These are phyloP conservation scores for Mus caroli DNA, from an alignment of 2,797 vertebrate species.

Conservation along the genomic window DNA sequence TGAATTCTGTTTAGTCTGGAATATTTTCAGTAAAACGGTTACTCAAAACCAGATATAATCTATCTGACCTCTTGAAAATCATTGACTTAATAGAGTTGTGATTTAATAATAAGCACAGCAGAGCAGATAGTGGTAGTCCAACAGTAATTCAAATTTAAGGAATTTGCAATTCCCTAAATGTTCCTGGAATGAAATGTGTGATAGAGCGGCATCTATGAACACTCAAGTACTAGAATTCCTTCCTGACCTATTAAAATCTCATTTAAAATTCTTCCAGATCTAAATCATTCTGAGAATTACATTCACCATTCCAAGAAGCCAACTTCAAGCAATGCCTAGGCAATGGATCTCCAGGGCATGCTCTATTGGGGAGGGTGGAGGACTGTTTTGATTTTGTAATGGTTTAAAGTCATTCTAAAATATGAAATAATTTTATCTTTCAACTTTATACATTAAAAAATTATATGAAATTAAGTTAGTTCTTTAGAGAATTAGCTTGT, in stretches of 20 bases:
- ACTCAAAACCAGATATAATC: not conserved
- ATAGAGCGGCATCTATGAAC: slow-evolving; percentile 29
- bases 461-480: slow-evolving; percentile 73
- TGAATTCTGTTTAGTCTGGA: not conserved
- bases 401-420: slow-evolving; percentile 76
- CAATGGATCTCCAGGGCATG: slow-evolving; percentile 30
- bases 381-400: slow-evolving; percentile 76
- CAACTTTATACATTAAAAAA: slow-evolving; percentile 79
- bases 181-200: not conserved
- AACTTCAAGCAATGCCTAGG: slow-evolving; percentile 49
- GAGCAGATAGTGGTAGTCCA: slow-evolving; percentile 4
- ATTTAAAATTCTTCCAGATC: slow-evolving; percentile 70
- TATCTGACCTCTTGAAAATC: slow-evolving; percentile 33
- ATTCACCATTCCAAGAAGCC: slow-evolving; percentile 40
- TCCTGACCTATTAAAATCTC: slow-evolving; percentile 67
- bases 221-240: slow-evolving; percentile 53
- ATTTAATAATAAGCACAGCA: slow-evolving; percentile 10
- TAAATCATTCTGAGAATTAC: slow-evolving; percentile 68
- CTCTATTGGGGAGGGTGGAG: not conserved
- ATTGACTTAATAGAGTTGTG: slow-evolving; percentile 27
- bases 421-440: slow-evolving; percentile 71
- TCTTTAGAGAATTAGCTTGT: slow-evolving; percentile 76
- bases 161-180: slow-evolving; percentile 27
- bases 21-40: not conserved
- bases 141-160: slow-evolving; percentile 31